phyloP scores from a whole-genome alignment of 2,888 invertebrate species.

The Drosophila lutescens region DNA sequence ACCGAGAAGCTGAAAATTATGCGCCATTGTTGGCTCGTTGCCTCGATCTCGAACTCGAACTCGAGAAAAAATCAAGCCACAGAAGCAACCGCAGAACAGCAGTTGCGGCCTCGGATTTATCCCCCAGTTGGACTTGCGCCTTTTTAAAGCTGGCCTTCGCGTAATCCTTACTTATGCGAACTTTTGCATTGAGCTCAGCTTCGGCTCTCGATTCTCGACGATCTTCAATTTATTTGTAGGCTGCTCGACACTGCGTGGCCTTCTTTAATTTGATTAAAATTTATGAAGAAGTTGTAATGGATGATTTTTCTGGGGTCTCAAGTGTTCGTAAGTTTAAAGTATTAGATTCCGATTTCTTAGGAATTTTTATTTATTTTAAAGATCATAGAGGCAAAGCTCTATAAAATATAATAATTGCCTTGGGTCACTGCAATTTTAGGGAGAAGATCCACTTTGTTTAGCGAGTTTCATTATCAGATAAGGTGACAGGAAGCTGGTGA shows the following conservation, averaged over 20 bases:
- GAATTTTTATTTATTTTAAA: too few relatives aligned
- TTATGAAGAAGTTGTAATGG: conserved; percentile 64
- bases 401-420: too few relatives aligned
- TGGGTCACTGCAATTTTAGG: neutral
- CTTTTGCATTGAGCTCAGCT: conserved; percentile 33
- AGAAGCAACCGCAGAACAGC: conserved; percentile 11
- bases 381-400: too few relatives aligned
- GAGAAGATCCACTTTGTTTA: neutral
- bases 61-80: conserved; percentile 16
- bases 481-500: conserved; percentile 49
- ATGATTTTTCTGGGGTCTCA: neutral
- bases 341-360: too few relatives aligned
- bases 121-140: conserved; percentile 17
- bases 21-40: conserved; percentile 67
- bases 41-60: conserved; percentile 6
- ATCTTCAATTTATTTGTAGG: conserved; percentile 66
- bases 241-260: conserved; percentile 53
- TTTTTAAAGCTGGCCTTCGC: conserved; percentile 28
- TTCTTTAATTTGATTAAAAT: conserved; percentile 81
- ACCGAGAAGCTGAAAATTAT: conserved; percentile 70
- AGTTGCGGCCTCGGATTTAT: conserved; percentile 19
- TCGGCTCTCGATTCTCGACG: conserved; percentile 10
- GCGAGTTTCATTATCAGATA: conserved; percentile 21
- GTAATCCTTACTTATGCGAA: conserved; percentile 78
- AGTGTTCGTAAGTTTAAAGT: too few relatives aligned